Conservation (phyloP, 2,797 vertebrate species). For the Sebastolobus alascanus region DNA sequence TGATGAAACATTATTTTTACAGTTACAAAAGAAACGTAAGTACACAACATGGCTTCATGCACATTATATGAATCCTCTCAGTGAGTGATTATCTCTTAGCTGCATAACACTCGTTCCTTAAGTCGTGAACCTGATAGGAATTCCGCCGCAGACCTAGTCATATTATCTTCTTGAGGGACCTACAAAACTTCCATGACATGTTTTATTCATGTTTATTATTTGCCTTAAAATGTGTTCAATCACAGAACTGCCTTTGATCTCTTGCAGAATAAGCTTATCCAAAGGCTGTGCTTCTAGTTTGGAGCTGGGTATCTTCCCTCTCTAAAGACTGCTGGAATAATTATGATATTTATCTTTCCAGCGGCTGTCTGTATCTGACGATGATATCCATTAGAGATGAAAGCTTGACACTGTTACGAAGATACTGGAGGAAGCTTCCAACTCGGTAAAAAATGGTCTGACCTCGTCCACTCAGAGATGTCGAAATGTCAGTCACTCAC, state of each 20-base stretch:
- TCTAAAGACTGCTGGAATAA: constrained; percentile 75
- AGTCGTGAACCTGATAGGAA: constrained; percentile 34
- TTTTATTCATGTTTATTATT: constrained; percentile 83
- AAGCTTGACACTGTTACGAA: constrained; percentile 58
- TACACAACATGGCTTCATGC: constrained; percentile 18
- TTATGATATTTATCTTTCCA: constrained; percentile 80
- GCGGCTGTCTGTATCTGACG: constrained; percentile 67
- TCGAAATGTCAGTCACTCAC: constrained; percentile 35
- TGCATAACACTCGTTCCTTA: constrained; percentile 37
- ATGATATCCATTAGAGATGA: constrained; percentile 76
- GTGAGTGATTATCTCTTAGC: constrained; percentile 36
- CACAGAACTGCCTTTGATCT: constrained; percentile 76
- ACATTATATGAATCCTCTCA: constrained; percentile 45
- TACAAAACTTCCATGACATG: constrained; percentile 68
- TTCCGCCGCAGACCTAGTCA: constrained; percentile 44
- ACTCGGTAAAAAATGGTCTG: constrained; percentile 26
- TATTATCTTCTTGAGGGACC: constrained; percentile 63
- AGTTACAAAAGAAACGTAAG: constrained; percentile 20
- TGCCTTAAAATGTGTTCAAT: constrained; percentile 75
- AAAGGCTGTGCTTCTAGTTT: constrained; percentile 65
- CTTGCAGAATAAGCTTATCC: constrained; percentile 70
- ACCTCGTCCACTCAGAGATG: constrained; percentile 41
- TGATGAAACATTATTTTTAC: constrained; percentile 42
- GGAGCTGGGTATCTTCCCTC: constrained; percentile 64
- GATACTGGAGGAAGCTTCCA: constrained; percentile 32